Conservation (phyloP, 2,888 invertebrate species). For the Brachynemurus nebulosus region DNA sequence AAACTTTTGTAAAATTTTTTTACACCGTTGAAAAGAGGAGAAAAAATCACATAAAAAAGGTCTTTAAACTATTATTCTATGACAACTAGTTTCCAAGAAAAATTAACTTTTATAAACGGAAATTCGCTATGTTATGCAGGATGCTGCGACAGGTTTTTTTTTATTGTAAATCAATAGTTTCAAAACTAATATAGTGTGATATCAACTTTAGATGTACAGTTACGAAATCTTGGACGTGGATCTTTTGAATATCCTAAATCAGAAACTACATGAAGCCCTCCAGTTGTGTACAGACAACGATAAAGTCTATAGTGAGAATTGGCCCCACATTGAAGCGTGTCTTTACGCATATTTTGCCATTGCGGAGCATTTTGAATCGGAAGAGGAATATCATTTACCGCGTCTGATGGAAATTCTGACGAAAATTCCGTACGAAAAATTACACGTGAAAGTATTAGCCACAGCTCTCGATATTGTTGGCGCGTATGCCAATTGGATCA, state of each 20-base stretch:
- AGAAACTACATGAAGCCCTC: constrained; percentile 43
- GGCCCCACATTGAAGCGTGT: constrained; percentile 49
- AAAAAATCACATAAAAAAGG: no score
- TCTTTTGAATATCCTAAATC: constrained; percentile 55
- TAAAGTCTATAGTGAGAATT: constrained; percentile 27
- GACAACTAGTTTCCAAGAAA: no score
- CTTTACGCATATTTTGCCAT: constrained; percentile 51
- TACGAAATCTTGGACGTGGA: constrained; percentile 65
- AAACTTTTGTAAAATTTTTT: no score
- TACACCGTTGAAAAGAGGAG: no score
- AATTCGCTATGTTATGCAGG: no score
- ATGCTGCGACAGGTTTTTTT: no score
- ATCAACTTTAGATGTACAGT: constrained; percentile 57
- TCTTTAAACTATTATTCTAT: no score
- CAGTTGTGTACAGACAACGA: constrained; percentile 29
- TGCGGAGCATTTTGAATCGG: constrained; percentile 45
- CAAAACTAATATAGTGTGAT: neutral
- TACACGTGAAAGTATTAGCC: constrained; percentile 46
- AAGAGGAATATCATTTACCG: constrained; percentile 40
- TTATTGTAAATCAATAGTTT: no score
- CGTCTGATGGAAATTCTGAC: constrained; percentile 45
- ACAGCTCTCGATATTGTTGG: constrained; percentile 68
- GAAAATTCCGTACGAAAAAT: constrained; percentile 44
- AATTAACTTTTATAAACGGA: no score
- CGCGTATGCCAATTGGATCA: constrained; percentile 77